These are phyloP conservation scores for Ia io DNA, from an alignment of 2,113 vertebrate genomes.

Conservation along the genomic window DNA sequence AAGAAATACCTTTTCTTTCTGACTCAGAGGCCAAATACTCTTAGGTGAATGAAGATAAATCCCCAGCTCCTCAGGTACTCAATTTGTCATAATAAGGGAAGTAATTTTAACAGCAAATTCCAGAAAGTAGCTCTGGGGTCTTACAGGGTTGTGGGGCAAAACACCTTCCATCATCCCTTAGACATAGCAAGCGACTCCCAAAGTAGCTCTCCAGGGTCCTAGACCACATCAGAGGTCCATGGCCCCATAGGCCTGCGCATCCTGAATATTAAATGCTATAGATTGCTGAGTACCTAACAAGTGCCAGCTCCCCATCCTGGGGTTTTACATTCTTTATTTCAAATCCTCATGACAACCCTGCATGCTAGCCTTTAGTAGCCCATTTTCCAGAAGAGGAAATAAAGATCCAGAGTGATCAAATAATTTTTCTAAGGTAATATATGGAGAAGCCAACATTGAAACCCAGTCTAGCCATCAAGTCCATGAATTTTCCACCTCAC, in stretches of 20 bases:
- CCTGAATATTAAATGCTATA: neutral
- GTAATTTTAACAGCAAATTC: neutral
- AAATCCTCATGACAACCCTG: neutral
- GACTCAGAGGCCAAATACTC: neutral
- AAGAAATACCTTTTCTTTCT: constrained; percentile 16
- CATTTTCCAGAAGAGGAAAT: neutral
- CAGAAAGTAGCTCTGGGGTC: neutral
- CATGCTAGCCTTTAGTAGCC: neutral
- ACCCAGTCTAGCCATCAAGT: neutral
- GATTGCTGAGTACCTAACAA: neutral
- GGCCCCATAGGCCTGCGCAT: neutral
- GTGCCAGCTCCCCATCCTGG: neutral
- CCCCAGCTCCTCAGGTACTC: neutral
- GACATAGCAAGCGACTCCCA: neutral
- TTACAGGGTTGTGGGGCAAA: too few species aligned
- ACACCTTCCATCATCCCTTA: neutral
- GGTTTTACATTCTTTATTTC: neutral
- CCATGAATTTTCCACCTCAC: neutral
- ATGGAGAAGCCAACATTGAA: neutral
- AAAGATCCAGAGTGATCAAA: neutral
- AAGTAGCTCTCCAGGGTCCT: neutral
- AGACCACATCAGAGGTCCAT: neutral
- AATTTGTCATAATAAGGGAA: neutral
- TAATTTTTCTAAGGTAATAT: neutral
- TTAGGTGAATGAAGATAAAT: neutral